These are phyloP conservation scores for Nomada hirtipes DNA, from an alignment of 2,888 invertebrate genomes.

Conservation along the genomic window DNA sequence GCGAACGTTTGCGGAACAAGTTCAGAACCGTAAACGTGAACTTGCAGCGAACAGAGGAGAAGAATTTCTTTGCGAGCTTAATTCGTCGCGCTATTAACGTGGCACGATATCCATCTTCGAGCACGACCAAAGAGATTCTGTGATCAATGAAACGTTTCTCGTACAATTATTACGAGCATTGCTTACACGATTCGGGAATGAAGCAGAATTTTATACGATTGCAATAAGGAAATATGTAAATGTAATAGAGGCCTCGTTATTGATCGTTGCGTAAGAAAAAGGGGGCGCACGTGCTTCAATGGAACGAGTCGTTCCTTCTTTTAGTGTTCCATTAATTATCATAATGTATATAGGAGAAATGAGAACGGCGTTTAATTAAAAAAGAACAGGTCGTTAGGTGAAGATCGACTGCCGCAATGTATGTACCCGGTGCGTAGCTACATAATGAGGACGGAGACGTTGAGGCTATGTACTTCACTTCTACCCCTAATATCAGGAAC, in stretches of 20 bases:
- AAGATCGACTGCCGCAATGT: slow-evolving; percentile 50
- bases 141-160: not conserved
- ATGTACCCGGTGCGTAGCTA: slow-evolving; percentile 55
- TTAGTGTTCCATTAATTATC: slow-evolving; percentile 40
- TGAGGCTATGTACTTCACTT: slow-evolving; percentile 64
- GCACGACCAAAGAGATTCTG: not conserved
- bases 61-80: slow-evolving; percentile 33
- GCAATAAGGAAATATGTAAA: not conserved
- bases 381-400: slow-evolving; percentile 28
- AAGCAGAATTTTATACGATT: not conserved
- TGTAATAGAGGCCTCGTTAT: not conserved
- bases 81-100: slow-evolving; percentile 6
- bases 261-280: not conserved
- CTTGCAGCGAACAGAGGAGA: slow-evolving; percentile 4
- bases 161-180: not conserved
- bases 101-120: not conserved
- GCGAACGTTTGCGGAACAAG: slow-evolving; percentile 39
- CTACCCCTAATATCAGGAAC: slow-evolving; percentile 63
- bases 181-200: no score
- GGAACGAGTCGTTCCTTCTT: not conserved
- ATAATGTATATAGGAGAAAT: slow-evolving; percentile 19
- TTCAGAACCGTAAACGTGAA: slow-evolving; percentile 19
- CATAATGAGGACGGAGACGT: slow-evolving; percentile 66
- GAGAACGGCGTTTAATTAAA: slow-evolving; percentile 47
- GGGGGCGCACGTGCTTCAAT: not conserved